Conservation (phyloP, 2,797 vertebrate species). For the Pogonophryne albipinna region DNA sequence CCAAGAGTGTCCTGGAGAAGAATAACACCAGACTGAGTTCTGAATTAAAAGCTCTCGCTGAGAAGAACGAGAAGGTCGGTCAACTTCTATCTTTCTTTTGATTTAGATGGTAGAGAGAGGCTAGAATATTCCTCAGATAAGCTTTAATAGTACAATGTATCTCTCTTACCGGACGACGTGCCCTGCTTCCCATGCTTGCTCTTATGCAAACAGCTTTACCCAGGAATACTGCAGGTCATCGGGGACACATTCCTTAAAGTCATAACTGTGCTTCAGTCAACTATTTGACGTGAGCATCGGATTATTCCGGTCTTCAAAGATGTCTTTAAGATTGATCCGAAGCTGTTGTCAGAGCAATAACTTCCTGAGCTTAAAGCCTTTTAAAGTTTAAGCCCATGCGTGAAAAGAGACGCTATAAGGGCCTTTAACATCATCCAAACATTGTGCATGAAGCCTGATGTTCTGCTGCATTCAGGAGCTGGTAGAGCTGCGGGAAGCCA, state of each 20-base stretch:
- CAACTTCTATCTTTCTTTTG: not conserved
- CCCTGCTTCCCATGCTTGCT: constrained; percentile 29
- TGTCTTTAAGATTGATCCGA: not conserved
- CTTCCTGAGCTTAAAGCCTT: not conserved
- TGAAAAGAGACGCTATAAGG: not conserved
- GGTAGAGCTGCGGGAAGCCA: constrained; percentile 91
- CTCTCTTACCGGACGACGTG: not conserved
- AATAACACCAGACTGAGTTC: constrained; percentile 84
- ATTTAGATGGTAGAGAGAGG: not conserved
- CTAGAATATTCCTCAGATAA: not conserved
- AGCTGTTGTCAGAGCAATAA: constrained; percentile 9
- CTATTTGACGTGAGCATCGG: constrained; percentile 12
- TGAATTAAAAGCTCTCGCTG: constrained; percentile 87
- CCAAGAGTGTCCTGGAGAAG: constrained; percentile 88
- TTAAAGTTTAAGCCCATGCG: not conserved
- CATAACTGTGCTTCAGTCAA: constrained; percentile 10
- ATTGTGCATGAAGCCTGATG: not conserved
- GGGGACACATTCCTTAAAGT: constrained; percentile 36
- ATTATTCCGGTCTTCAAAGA: constrained; percentile 21
- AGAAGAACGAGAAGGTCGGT: constrained; percentile 92
- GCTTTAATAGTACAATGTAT: not conserved
- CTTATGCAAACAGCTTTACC: constrained; percentile 51
- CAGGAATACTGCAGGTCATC: constrained; percentile 17
- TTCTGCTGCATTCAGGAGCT: constrained; percentile 84
- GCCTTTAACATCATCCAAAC: not conserved